These are phyloP conservation scores for Drosophila mimetica DNA, from an alignment of 2,888 invertebrate species.

Conservation along the genomic window DNA sequence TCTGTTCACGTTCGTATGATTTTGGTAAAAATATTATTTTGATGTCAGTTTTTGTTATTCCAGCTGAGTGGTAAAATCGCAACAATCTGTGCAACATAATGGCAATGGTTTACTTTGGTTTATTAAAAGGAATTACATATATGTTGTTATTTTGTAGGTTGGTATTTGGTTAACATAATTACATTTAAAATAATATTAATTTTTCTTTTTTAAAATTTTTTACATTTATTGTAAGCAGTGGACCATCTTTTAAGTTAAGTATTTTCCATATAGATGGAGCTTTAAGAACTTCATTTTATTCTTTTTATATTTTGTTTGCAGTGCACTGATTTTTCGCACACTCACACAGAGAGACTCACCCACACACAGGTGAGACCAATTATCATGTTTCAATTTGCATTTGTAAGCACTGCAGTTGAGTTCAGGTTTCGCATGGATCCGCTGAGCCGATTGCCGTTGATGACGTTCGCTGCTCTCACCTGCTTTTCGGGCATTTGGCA, in stretches of 20 bases:
- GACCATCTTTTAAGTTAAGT: too few relatives aligned
- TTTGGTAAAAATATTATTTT: background rate
- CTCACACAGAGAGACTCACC: background rate
- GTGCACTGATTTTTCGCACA: constrained; percentile 5
- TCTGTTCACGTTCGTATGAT: too few relatives aligned
- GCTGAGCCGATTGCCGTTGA: constrained; percentile 15
- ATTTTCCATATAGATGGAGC: too few relatives aligned
- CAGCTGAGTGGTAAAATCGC: background rate
- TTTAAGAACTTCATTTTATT: too few relatives aligned
- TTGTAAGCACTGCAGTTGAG: constrained; percentile 61
- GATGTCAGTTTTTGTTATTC: background rate
- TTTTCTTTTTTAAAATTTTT: too few relatives aligned
- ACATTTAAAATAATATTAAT: background rate
- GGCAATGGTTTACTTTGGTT: background rate
- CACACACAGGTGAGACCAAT: constrained; percentile 47
- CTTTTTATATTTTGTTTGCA: background rate
- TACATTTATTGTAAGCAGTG: too few relatives aligned
- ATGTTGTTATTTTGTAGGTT: too few relatives aligned
- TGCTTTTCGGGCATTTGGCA: constrained; percentile 46
- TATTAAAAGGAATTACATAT: too few relatives aligned
- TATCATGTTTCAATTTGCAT: constrained; percentile 71
- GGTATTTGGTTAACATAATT: too few relatives aligned
- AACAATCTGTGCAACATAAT: background rate
- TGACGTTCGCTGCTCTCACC: constrained; percentile 1
- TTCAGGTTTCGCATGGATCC: constrained; percentile 14